A percentile compares a stretch with the other conserved stretches of the same genome.
Conservation (phyloP, 2,113 vertebrate species). For the Brachyistius frenatus region DNA sequence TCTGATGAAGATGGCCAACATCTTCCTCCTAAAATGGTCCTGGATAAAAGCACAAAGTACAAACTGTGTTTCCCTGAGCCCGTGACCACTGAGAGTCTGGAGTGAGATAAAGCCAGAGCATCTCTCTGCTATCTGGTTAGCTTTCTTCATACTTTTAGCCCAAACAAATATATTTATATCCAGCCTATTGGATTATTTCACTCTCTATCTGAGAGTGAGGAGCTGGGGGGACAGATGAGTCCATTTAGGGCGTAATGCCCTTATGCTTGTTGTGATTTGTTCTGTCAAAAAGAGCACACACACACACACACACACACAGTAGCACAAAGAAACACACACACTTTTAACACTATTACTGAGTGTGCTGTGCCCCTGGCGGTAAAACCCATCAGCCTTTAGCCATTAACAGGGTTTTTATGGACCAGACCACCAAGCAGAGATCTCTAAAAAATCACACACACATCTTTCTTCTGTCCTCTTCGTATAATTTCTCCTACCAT, state of each 20-base stretch:
- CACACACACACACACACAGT: neutral
- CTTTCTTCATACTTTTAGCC: constrained; percentile 58
- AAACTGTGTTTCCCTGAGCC: neutral
- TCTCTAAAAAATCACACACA: constrained; percentile 23
- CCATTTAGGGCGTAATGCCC: constrained; percentile 64
- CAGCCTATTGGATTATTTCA: constrained; percentile 63
- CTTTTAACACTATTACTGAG: constrained; percentile 48
- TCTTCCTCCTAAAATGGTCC: too few species aligned
- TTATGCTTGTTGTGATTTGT: constrained; percentile 51
- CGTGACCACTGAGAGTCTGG: neutral
- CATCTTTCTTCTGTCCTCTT: too few species aligned
- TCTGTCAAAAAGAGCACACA: constrained; percentile 45
- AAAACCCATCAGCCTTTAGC: constrained; percentile 63
- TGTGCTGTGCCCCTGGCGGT: constrained; percentile 51
- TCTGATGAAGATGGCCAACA: too few species aligned
- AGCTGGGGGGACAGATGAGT: constrained; percentile 53
- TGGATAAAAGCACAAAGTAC: neutral
- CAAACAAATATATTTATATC: constrained; percentile 68
- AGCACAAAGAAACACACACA: neutral
- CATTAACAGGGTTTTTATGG: constrained; percentile 67
- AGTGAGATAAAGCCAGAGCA: constrained; percentile 24
- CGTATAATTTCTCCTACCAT: too few species aligned
- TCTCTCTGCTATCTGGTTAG: constrained; percentile 12
- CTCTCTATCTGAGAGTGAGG: constrained; percentile 41
- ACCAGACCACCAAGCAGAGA: constrained; percentile 64